These are phyloP conservation scores for Peromyscus leucopus DNA, from an alignment of 2,113 vertebrate species.

Conservation along the genomic window DNA sequence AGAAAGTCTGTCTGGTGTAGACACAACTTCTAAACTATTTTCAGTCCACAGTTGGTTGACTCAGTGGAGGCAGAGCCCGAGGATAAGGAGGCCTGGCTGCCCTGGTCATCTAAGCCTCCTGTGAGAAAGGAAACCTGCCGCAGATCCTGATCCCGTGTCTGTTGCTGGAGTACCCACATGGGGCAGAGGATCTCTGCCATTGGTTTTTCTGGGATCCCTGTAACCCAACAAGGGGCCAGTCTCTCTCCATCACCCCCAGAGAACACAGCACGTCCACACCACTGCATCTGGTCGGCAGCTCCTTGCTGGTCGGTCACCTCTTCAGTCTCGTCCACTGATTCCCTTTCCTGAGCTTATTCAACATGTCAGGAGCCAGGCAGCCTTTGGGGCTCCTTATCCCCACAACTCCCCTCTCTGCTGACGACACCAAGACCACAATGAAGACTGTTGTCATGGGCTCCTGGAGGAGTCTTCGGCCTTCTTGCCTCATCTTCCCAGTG, in stretches of 20 bases:
- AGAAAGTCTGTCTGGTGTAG: neutral
- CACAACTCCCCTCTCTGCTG: neutral
- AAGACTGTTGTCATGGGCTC: neutral
- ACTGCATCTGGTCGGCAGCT: neutral
- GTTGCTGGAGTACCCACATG: neutral
- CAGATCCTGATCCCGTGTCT: neutral
- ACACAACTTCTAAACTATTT: neutral
- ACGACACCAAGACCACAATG: neutral
- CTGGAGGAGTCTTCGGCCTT: conserved; percentile 49
- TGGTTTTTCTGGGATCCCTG: neutral
- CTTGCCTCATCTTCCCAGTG: neutral
- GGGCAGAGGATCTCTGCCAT: neutral
- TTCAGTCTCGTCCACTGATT: neutral
- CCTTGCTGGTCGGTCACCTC: neutral
- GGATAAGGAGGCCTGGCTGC: neutral
- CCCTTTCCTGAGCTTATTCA: neutral
- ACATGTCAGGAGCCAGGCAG: neutral
- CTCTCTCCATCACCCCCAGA: neutral
- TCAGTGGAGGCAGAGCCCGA: neutral
- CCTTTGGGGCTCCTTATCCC: neutral
- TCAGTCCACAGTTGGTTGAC: neutral
- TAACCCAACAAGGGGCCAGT: neutral
- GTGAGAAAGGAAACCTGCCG: neutral
- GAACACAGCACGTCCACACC: neutral
- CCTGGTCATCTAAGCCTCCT: neutral